These are phyloP conservation scores for Chamaetylas fuelleborni DNA, from an alignment of 2,113 vertebrate genomes.

Conservation along the genomic window DNA sequence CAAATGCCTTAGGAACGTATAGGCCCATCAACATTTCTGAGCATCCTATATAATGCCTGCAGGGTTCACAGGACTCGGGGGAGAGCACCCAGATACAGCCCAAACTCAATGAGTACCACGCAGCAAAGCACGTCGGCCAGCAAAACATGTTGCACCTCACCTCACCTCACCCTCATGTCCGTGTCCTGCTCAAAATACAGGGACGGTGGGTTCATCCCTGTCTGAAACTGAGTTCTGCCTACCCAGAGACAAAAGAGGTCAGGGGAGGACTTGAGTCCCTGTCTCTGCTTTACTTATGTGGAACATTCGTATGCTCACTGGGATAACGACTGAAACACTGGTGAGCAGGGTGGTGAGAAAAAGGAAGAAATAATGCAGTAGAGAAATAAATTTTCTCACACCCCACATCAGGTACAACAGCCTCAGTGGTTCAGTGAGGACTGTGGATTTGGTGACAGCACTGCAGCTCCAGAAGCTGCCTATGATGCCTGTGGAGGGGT, in stretches of 20 bases:
- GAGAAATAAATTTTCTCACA: background rate
- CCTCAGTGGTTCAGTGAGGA: background rate
- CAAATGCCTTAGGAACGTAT: background rate
- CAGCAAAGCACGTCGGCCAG: background rate
- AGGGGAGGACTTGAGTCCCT: no score
- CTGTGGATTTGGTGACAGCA: background rate
- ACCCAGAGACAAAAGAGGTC: background rate
- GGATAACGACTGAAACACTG: background rate
- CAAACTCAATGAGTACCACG: background rate
- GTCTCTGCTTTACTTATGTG: background rate
- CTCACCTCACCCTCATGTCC: background rate
- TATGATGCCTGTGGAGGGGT: background rate
- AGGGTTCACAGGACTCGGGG: background rate
- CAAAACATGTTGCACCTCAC: background rate
- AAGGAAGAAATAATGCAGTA: background rate
- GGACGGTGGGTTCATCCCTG: rapidly evolving
- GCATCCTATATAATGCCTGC: background rate
- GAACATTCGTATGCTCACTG: background rate
- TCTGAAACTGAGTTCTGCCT: background rate
- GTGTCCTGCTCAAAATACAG: background rate
- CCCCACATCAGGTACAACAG: background rate
- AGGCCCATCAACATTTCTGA: background rate
- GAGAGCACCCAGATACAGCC: background rate
- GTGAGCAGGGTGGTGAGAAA: background rate
- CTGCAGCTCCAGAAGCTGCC: background rate